Evolutionary conservation across 2,888 invertebrate genomes (phyloP).

Genomic region (Automeris io): DNA sequence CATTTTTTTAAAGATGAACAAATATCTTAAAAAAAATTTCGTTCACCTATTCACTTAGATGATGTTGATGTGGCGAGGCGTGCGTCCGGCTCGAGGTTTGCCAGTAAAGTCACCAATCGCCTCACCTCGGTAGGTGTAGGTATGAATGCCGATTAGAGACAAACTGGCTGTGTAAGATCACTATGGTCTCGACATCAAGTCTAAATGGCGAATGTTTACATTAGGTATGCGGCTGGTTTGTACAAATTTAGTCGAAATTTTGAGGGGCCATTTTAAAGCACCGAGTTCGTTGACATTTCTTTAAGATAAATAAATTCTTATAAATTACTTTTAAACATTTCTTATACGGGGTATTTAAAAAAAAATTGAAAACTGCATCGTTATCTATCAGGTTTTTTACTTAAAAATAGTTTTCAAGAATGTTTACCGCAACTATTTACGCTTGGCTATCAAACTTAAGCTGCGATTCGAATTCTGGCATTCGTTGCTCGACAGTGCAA

Average conservation of each 20-base stretch:
- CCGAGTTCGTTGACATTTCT: conserved; percentile 13
- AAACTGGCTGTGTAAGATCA: conserved; percentile 29
- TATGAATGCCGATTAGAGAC: conserved; percentile 12
- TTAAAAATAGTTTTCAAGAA: too few species aligned
- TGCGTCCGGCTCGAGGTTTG: conserved; percentile 56
- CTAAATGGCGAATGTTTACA: conserved; percentile 24
- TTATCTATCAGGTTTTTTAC: too few species aligned
- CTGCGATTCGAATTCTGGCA: too few species aligned
- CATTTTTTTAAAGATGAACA: conserved; percentile 11
- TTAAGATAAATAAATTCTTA: background rate
- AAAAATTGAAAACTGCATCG: too few species aligned
- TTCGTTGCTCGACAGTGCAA: too few species aligned
- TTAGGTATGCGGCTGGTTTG: conserved; percentile 15
- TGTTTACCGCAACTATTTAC: too few species aligned
- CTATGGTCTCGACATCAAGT: conserved; percentile 51
- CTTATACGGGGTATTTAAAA: too few species aligned
- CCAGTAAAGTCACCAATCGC: conserved; percentile 51
- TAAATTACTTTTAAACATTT: too few species aligned
- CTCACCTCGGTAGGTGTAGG: conserved; percentile 33
- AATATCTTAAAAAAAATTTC: conserved; percentile 8
- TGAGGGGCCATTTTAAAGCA: conserved; percentile 11
- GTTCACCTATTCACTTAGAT: conserved; percentile 35
- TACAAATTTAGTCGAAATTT: conserved; percentile 16
- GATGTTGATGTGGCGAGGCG: conserved; percentile 37
- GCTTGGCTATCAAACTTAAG: too few species aligned